phyloP scores from a whole-genome alignment of 2,797 vertebrate genomes.

The Coccyzus lansbergi region DNA sequence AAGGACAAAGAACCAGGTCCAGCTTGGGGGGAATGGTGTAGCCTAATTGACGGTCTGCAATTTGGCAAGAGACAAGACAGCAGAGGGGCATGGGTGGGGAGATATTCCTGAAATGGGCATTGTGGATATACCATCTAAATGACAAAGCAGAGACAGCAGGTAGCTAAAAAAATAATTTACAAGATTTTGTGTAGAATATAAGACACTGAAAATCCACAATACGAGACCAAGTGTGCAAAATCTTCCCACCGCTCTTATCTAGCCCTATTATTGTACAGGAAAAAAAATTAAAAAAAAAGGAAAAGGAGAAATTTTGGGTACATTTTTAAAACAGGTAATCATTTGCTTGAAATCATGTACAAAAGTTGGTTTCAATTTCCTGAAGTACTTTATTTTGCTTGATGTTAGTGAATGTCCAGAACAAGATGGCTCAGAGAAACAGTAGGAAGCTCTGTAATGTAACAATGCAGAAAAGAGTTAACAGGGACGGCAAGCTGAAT shows the following conservation, averaged over 20 bases:
- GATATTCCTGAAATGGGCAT: not conserved
- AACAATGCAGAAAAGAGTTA: not conserved
- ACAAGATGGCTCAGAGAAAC: not conserved
- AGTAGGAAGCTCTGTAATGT: not conserved
- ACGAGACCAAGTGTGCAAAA: not conserved
- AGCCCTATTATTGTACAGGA: not conserved
- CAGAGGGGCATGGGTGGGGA: accelerated
- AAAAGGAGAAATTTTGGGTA: not conserved
- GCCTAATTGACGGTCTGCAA: not conserved
- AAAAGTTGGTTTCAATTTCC: not conserved
- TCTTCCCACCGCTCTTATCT: not conserved
- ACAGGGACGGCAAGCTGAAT: not conserved
- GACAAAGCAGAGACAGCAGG: not conserved
- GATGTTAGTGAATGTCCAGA: not conserved
- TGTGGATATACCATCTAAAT: not conserved
- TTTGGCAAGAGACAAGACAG: not conserved
- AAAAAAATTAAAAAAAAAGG: too few relatives aligned
- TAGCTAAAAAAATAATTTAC: not conserved
- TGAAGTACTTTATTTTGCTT: not conserved
- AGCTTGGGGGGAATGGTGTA: accelerated
- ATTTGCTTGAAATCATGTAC: not conserved
- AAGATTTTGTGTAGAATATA: not conserved
- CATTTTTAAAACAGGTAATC: not conserved
- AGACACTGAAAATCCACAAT: not conserved
- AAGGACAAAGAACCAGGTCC: not conserved